phyloP scores from a whole-genome alignment of 1,140 invertebrate species.

The Gonioctena quinquepunctata region DNA sequence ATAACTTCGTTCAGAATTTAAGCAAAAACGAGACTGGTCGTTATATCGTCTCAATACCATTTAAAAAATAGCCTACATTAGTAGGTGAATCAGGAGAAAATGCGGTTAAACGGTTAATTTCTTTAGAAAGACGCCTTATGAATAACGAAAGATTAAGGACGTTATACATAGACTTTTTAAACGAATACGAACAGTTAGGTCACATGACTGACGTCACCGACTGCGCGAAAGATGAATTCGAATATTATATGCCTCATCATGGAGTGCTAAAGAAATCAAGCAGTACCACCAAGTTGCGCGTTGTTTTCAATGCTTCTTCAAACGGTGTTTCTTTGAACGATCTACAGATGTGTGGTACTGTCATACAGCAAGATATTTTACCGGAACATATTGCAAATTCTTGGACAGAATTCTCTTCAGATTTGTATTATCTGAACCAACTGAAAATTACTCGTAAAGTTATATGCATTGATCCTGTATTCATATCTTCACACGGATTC shows the following conservation, averaged over 20 bases:
- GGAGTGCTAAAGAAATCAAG: constrained; percentile 21
- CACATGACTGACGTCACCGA: constrained; percentile 35
- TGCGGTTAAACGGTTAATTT: neutral
- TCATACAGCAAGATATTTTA: constrained; percentile 37
- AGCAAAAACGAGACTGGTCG: too few relatives aligned
- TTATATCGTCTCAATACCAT: too few relatives aligned
- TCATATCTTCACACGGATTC: too few relatives aligned
- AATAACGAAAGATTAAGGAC: constrained; percentile 16
- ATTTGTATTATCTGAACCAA: too few relatives aligned
- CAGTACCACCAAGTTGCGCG: constrained; percentile 16
- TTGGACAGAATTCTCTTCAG: too few relatives aligned
- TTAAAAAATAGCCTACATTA: too few relatives aligned
- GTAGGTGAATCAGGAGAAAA: constrained; percentile 20
- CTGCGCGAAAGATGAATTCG: neutral
- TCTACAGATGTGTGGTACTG: constrained; percentile 34
- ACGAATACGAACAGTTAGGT: constrained; percentile 32
- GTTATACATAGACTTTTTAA: constrained; percentile 42
- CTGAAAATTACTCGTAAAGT: too few relatives aligned
- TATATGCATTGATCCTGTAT: too few relatives aligned
- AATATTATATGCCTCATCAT: constrained; percentile 31
- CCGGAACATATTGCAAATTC: too few relatives aligned
- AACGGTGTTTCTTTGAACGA: constrained; percentile 43
- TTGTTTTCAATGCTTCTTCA: constrained; percentile 34
- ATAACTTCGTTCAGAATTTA: too few relatives aligned
- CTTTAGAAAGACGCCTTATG: neutral